Percentiles rank a stretch among this genome's conserved stretches.
These are phyloP conservation scores for Saxidomus purpurata DNA, from an alignment of 1,140 invertebrate species.

Conservation along the genomic window DNA sequence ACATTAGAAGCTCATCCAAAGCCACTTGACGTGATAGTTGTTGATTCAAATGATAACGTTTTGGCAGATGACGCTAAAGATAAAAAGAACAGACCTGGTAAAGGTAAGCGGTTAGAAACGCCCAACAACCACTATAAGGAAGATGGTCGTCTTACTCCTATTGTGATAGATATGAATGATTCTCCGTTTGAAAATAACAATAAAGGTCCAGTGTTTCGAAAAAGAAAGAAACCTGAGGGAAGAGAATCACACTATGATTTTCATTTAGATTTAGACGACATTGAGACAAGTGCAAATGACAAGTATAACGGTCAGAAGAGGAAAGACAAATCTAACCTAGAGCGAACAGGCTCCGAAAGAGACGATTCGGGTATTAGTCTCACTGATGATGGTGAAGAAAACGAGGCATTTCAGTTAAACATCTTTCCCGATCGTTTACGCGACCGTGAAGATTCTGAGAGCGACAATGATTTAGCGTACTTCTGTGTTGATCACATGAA, in stretches of 20 bases:
- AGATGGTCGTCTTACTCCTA: not conserved
- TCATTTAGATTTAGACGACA: no score
- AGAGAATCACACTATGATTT: no score
- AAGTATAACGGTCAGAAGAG: not conserved
- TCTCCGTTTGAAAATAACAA: not conserved
- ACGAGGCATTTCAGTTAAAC: not conserved
- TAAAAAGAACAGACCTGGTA: not conserved
- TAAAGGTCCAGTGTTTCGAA: not conserved
- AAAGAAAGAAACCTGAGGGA: not conserved
- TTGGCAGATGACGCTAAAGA: not conserved
- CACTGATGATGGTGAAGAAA: not conserved
- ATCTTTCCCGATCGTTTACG: not conserved
- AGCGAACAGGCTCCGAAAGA: not conserved
- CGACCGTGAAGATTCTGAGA: not conserved
- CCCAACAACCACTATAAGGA: not conserved
- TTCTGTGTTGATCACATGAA: constrained; percentile 57
- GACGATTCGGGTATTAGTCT: constrained; percentile 53
- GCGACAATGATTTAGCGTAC: constrained; percentile 23
- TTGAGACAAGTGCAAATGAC: not conserved
- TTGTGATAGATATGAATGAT: not conserved
- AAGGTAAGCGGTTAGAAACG: not conserved
- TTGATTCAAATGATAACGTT: not conserved
- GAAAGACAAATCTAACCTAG: constrained; percentile 5
- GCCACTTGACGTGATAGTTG: not conserved
- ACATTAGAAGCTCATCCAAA: not conserved